A percentile compares a stretch with the other conserved stretches of the same genome.
These are phyloP conservation scores for Meta bourneti DNA, from an alignment of 2,888 invertebrate species.

Conservation along the genomic window DNA sequence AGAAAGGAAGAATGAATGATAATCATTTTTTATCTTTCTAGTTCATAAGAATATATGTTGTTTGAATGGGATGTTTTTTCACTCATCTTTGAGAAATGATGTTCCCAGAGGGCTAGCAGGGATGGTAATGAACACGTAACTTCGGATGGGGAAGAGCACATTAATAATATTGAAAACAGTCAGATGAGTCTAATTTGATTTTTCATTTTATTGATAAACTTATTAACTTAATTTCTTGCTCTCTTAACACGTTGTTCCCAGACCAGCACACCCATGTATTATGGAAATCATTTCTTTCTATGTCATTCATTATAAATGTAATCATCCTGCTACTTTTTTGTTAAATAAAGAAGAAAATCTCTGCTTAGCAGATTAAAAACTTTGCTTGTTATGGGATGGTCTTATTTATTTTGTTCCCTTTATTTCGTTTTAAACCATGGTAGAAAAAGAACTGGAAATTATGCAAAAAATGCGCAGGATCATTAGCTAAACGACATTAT, in stretches of 20 bases:
- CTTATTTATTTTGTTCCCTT: background rate
- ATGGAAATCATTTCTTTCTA: conserved; percentile 46
- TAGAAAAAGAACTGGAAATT: background rate
- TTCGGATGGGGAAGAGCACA: background rate
- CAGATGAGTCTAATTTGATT: conserved; percentile 34
- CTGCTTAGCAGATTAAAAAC: conserved; percentile 31
- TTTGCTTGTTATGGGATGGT: conserved; percentile 19
- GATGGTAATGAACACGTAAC: conserved; percentile 5
- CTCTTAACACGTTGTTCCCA: background rate
- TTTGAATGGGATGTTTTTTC: background rate
- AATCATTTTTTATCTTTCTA: background rate
- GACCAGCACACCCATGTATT: background rate
- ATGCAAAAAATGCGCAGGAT: conserved; percentile 45
- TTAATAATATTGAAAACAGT: conserved; percentile 23
- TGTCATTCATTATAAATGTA: conserved; percentile 37
- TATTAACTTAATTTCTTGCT: conserved; percentile 53
- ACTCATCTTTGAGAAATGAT: conserved; percentile 1
- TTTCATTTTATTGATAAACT: conserved; percentile 31
- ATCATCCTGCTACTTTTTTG: background rate
- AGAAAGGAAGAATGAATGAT: background rate
- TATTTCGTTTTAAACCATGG: background rate
- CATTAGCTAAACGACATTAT: conserved; percentile 61
- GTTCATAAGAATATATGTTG: background rate
- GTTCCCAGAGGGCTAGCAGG: background rate
- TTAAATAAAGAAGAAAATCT: conserved; percentile 35